Base-by-base conservation (phyloP, 37 sponge, comb jelly and placozoan genomes). In the Bolinopsis microptera region DNA sequence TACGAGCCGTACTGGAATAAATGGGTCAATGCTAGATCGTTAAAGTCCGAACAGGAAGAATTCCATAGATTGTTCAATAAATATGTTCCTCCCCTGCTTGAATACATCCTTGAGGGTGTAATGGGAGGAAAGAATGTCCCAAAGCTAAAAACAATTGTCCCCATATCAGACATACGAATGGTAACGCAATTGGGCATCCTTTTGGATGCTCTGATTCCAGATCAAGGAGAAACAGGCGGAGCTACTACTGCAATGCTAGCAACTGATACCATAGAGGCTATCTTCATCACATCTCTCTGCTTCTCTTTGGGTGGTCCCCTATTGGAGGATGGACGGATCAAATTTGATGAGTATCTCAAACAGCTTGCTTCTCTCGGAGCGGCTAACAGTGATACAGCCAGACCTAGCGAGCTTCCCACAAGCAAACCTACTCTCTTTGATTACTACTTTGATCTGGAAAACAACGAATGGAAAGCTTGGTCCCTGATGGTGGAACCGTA, bases 231-330 rank as follows among this genome's bases (percentile, higher is more conserved):
- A 26, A 95, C 88, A 16, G 76, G 92, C 1, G 83, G 94, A 31
- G 35, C 69, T 21, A 70, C 74, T 18, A 18, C 80, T 35, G 28
- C 93, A 23, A 69, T 38, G 0, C 93, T 96, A 77, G 96, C 95
- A 0, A 80, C 96, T 18, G 94, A 95, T 23, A 2, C 95, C 0
- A 76, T 98, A 41, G 97, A 98, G 95, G 83, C 94, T 69, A 93
- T 94, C 93, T 98, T 98, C 93, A 93, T 98, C 16, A 38, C 83
- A 31, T 94, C 95, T 35, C 93, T 98, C 72, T 95, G 95, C 93
- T 97, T 97, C 97, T 98, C 99, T 8, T 94, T 98, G 25, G 99
- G 99, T 0, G 99, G 97, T 1, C 68, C 94, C 0, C 96, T 98
- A 31, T 68, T 97, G 24, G 99, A 97, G 76, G 97, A 98, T 23